Percentiles rank a stretch among this genome's conserved stretches.
phyloP scores from a whole-genome alignment of 53 echinoderm and acorn worm genomes.

The Paelopatides confundens region DNA sequence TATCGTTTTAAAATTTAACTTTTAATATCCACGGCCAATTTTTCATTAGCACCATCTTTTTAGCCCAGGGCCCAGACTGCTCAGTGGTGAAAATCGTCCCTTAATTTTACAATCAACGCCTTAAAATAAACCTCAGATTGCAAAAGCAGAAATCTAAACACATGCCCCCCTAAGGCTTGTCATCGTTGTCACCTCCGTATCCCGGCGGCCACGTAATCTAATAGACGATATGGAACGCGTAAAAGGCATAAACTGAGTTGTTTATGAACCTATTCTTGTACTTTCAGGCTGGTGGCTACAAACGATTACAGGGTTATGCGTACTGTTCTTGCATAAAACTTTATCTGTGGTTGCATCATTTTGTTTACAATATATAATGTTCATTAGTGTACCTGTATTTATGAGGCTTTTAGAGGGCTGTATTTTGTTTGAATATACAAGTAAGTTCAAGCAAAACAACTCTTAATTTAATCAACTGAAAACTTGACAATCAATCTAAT shows the following conservation, averaged over 20 bases:
- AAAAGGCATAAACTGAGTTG: conserved; percentile 40
- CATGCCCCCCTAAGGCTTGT: conserved; percentile 48
- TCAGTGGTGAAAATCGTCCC: conserved; percentile 44
- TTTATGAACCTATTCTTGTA: conserved; percentile 46
- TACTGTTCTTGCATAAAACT: conserved; percentile 16
- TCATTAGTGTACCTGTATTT: no score
- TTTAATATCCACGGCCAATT: conserved; percentile 52
- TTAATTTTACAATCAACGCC: conserved; percentile 50
- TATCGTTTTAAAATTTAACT: conserved; percentile 24
- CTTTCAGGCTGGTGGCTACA: conserved; percentile 10
- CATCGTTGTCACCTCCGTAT: conserved; percentile 33
- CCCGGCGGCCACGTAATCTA: conserved; percentile 48
- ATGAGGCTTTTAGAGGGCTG: no score
- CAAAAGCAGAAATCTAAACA: conserved; percentile 45
- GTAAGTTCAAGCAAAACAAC: no score
- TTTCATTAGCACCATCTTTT: conserved; percentile 37
- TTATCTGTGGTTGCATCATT: neutral
- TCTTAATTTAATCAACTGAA: no score
- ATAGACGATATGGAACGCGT: conserved; percentile 46
- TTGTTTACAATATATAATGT: neutral
- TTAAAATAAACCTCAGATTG: conserved; percentile 48
- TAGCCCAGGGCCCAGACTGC: conserved; percentile 18
- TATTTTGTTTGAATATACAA: no score
- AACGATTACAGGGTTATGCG: conserved; percentile 12
- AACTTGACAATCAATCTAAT: no score